Base-by-base conservation (phyloP, 2,113 vertebrate genomes). In the Electrona antarctica region DNA sequence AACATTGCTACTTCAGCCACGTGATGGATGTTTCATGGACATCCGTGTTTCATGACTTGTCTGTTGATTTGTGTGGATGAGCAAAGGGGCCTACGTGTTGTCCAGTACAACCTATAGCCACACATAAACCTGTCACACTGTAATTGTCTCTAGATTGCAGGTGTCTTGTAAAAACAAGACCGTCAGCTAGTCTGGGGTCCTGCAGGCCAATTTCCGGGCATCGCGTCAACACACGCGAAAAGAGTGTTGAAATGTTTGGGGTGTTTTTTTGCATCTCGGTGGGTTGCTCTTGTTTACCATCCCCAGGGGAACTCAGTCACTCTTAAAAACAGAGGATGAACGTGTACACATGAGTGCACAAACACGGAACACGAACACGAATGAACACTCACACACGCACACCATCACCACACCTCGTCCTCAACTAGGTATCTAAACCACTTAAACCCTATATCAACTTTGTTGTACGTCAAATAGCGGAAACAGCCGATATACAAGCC, bases 381-480 rank as follows among this genome's bases (percentile, higher is more conserved):
- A 61, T 61, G 41, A 2, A 61, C 29, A 7, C 7, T 12, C 41
- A 11, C 50, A 33, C 68, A 29, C 7, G 64, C 69, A 61, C 65
- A 79, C 59, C 2, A 51, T 41, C 5, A 10, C 62, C 72, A 60
- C 76, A 67, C 63, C 59, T 81, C 73, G 68, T 77, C 72, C 72
- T 71, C 52, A 55, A 74, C 21, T 21, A n/a, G n/a, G n/a, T n/a
- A 33, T 2, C 29, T 33, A 41, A 41, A 41, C 33, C 33, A 41
- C 33, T 6, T 41, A 41, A 41, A 41, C 33, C 5, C 33, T 3
- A 6, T 21, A 21, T 21, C 21, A 41, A 41, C 33, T 41, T 41
- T 6, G 33, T 41, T 41, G 33, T 41, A 41, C 3, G 33, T 41
- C 33, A 41, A 41, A 41, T 41, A 41, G 5, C 33, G 33, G 33